A percentile compares a stretch with the other conserved stretches of the same genome.
Conservation (phyloP, 1,140 invertebrate genomes). For the Augochlora pura region DNA sequence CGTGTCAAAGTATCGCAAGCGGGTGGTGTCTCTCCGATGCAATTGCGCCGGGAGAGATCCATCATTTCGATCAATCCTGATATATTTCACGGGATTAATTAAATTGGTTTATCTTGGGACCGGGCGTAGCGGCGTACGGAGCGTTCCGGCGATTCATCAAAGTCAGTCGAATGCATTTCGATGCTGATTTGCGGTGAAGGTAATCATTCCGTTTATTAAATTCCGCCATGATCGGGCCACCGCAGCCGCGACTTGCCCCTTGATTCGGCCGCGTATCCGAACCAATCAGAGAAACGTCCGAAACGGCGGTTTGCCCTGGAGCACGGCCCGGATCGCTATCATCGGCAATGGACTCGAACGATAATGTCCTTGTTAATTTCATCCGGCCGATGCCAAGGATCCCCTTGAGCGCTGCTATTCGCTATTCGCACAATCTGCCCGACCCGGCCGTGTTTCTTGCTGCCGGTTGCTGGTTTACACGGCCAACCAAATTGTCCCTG, state of each 20-base stretch:
- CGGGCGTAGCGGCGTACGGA: slow-evolving; percentile 15
- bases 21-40: slow-evolving; percentile 26
- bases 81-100: slow-evolving; percentile 58
- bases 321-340: slow-evolving; percentile 59
- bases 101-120: slow-evolving; percentile 63
- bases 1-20: slow-evolving; percentile 38
- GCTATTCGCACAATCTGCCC: not conserved
- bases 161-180: slow-evolving; percentile 60
- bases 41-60: slow-evolving; percentile 33
- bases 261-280: slow-evolving; percentile 39
- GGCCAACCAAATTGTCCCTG: too few relatives aligned
- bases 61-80: slow-evolving; percentile 31
- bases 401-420: not conserved
- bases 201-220: slow-evolving; percentile 68
- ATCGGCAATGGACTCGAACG: slow-evolving; percentile 58
- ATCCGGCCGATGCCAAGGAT: not conserved
- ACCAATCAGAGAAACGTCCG: slow-evolving; percentile 62
- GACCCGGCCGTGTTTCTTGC: not conserved
- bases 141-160: slow-evolving; percentile 57
- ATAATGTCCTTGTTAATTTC: slow-evolving; percentile 45
- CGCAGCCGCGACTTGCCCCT: slow-evolving; percentile 52
- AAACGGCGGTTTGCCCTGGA: slow-evolving; percentile 60
- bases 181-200: slow-evolving; percentile 64
- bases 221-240: slow-evolving; percentile 51
- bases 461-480: not conserved